Evolutionary conservation across 2,113 vertebrate genomes (phyloP).

Genomic region (Ailurus styani): DNA sequence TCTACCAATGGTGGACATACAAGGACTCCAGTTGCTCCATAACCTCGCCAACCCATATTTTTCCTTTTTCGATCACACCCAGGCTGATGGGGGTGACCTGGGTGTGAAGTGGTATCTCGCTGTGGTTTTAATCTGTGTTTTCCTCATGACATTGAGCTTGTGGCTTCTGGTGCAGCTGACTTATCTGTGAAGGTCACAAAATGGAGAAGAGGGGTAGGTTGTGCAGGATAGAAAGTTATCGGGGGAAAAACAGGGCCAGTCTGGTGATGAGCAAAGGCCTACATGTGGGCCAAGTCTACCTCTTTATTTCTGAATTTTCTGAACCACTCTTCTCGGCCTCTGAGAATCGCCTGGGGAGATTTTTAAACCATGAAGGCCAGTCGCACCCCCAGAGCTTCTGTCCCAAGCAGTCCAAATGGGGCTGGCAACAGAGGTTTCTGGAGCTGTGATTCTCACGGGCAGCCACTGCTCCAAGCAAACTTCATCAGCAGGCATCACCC

Average conservation of each 20-base stretch:
- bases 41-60: background rate
- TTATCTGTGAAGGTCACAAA: background rate
- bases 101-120: background rate
- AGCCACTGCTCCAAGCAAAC: background rate
- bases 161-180: background rate
- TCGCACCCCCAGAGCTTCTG: background rate
- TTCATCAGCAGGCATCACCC: accelerated
- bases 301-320: background rate
- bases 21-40: background rate
- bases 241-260: accelerated
- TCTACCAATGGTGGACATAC: accelerated
- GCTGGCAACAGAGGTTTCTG: accelerated
- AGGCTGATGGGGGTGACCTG: background rate
- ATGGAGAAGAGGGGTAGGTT: background rate
- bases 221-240: background rate
- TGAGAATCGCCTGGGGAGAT: background rate
- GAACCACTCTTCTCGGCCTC: background rate
- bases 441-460: background rate
- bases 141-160: no score
- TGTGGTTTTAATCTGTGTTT: background rate
- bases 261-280: background rate
- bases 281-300: background rate
- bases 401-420: accelerated
- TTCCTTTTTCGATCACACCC: background rate
- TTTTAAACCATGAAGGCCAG: background rate